Evolutionary conservation across 2,888 invertebrate genomes (phyloP).

Genomic region (Rotaria socialis): DNA sequence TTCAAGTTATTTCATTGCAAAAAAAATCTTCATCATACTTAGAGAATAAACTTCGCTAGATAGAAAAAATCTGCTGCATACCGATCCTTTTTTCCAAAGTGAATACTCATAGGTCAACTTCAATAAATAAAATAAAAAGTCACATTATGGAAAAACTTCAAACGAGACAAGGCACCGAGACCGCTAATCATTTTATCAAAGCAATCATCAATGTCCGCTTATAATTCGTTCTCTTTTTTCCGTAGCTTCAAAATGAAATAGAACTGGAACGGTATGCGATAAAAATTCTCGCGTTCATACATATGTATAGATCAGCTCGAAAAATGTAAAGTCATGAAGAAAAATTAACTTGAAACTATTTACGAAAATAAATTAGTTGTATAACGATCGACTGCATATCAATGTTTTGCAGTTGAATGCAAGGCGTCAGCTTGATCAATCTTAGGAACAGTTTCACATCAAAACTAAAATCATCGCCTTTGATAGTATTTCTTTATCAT

Average conservation of each 20-base stretch:
- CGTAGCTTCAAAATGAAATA: background rate
- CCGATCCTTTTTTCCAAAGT: too few species aligned
- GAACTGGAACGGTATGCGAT: too few species aligned
- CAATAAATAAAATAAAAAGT: too few species aligned
- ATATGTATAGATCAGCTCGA: too few species aligned
- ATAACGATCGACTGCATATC: background rate
- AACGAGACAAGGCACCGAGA: background rate
- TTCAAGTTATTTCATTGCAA: background rate
- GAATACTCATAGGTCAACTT: background rate
- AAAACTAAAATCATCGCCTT: slow-evolving; percentile 2
- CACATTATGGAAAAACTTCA: background rate
- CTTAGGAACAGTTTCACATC: background rate
- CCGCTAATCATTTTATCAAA: slow-evolving; percentile 9
- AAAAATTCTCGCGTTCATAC: too few species aligned
- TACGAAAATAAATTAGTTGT: too few species aligned
- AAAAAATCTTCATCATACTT: too few species aligned
- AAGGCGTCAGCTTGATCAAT: slow-evolving; percentile 17
- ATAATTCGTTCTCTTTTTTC: background rate
- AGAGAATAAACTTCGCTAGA: too few species aligned
- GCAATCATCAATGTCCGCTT: background rate
- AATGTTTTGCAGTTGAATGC: background rate
- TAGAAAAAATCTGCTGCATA: too few species aligned
- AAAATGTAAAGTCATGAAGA: too few species aligned
- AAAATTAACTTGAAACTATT: too few species aligned
- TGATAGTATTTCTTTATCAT: background rate